A percentile compares a stretch with the other conserved stretches of the same genome.
phyloP scores from a whole-genome alignment of 2,113 vertebrate genomes.

The Trogon melanurus region DNA sequence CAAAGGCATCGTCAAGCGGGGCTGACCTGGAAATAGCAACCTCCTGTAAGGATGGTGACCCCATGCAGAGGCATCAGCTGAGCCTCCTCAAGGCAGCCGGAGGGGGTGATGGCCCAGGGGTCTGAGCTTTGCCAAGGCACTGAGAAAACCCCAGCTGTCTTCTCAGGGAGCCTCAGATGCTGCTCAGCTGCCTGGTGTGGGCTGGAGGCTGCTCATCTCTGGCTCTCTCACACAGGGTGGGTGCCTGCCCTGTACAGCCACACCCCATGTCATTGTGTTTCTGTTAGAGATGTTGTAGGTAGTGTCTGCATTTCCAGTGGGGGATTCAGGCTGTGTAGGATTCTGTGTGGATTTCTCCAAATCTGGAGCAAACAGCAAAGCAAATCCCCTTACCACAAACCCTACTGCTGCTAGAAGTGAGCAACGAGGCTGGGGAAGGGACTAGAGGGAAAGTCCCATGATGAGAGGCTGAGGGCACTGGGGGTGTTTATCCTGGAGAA shows the following conservation, averaged over 20 bases:
- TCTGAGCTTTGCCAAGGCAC: neutral
- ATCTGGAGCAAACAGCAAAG: neutral
- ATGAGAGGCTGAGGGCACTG: too few relatives aligned
- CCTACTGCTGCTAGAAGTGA: too few relatives aligned
- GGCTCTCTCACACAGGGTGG: neutral
- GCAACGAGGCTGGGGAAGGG: too few relatives aligned
- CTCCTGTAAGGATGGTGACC: neutral
- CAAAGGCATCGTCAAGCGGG: neutral
- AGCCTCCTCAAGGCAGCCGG: neutral
- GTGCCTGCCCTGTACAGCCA: neutral
- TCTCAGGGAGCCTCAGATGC: neutral
- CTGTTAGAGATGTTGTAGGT: neutral
- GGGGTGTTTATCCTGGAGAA: too few relatives aligned
- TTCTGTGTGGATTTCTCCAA: neutral
- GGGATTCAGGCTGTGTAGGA: fast-evolving
- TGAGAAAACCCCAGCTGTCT: neutral
- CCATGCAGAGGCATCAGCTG: neutral
- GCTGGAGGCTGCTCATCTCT: neutral
- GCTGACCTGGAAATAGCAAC: neutral
- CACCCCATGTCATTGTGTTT: neutral
- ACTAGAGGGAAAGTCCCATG: too few relatives aligned
- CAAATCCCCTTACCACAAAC: fast-evolving
- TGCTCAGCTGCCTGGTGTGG: neutral
- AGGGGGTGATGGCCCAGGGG: neutral
- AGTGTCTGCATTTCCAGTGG: neutral